phyloP scores from a whole-genome alignment of 1,140 invertebrate species.

The Vanessa tameamea region DNA sequence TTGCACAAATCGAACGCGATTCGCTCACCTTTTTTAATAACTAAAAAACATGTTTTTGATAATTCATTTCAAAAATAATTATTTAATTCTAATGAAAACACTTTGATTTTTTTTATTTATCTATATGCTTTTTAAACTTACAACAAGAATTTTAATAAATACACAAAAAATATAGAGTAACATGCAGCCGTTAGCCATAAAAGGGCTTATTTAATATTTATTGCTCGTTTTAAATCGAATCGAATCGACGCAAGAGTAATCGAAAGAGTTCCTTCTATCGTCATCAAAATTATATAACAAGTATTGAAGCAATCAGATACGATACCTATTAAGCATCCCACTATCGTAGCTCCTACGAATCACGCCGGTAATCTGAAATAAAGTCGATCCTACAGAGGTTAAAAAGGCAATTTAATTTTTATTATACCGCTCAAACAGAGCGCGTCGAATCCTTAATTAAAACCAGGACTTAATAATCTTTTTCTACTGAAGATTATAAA shows the following conservation, averaged over 20 bases:
- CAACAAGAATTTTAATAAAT: background rate
- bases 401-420: constrained; percentile 56
- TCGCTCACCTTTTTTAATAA: no score
- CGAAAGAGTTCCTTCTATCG: constrained; percentile 15
- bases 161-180: background rate
- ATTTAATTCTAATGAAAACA: no score
- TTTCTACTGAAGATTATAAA: constrained; percentile 15
- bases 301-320: constrained; percentile 29
- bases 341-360: constrained; percentile 32
- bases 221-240: constrained; percentile 13
- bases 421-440: constrained; percentile 54
- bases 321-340: constrained; percentile 27
- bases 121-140: no score
- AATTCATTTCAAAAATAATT: no score
- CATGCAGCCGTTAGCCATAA: background rate
- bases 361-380: constrained; percentile 32
- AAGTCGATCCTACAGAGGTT: constrained; percentile 34
- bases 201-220: constrained; percentile 15
- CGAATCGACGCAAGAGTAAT: constrained; percentile 16
- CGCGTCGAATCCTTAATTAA: constrained; percentile 72
- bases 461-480: constrained; percentile 39
- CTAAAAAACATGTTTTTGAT: no score
- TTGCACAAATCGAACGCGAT: no score
- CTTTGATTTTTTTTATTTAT: no score
- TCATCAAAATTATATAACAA: constrained; percentile 12